A percentile compares a stretch with the other conserved stretches of the same genome.
Evolutionary conservation across 2,888 invertebrate species (phyloP).

Genomic region (Drosophila longiperda): DNA sequence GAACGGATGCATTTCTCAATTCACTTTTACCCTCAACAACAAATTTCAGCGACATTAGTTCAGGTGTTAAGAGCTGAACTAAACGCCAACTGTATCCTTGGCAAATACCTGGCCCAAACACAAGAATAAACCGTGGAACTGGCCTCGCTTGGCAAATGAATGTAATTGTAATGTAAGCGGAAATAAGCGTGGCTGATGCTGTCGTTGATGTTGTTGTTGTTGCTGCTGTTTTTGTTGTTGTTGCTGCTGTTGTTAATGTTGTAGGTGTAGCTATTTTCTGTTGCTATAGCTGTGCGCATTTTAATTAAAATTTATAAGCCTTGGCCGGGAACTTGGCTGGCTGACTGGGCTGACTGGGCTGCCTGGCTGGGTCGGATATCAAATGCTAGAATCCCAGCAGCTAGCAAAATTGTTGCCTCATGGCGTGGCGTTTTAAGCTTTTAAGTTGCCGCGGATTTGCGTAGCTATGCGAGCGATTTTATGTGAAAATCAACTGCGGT

Average conservation of each 20-base stretch:
- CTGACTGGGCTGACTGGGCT: no score
- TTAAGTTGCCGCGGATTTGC: constrained; percentile 78
- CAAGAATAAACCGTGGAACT: background rate
- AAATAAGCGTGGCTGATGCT: constrained; percentile 69
- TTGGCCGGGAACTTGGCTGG: constrained; percentile 70
- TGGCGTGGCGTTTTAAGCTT: constrained; percentile 73
- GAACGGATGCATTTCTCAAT: background rate
- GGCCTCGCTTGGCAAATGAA: constrained; percentile 46
- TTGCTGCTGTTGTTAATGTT: background rate
- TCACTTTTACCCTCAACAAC: background rate
- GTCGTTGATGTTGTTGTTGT: constrained; percentile 38
- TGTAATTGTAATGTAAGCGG: constrained; percentile 80
- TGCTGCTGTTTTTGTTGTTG: background rate
- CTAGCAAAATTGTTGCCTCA: constrained; percentile 20
- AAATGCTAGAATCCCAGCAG: constrained; percentile 24
- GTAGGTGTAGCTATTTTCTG: constrained; percentile 7
- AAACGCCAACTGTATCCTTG: constrained; percentile 34
- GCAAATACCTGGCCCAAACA: constrained; percentile 20
- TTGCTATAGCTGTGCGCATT: constrained; percentile 61
- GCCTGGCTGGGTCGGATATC: constrained; percentile 26
- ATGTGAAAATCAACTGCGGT: constrained; percentile 79
- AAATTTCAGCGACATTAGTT: constrained; percentile 36
- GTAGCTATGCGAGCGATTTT: constrained; percentile 69
- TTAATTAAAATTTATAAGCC: constrained; percentile 81
- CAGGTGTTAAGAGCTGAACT: constrained; percentile 54